These are phyloP conservation scores for Sympetrum striolatum DNA, from an alignment of 2,888 invertebrate genomes.

Conservation along the genomic window DNA sequence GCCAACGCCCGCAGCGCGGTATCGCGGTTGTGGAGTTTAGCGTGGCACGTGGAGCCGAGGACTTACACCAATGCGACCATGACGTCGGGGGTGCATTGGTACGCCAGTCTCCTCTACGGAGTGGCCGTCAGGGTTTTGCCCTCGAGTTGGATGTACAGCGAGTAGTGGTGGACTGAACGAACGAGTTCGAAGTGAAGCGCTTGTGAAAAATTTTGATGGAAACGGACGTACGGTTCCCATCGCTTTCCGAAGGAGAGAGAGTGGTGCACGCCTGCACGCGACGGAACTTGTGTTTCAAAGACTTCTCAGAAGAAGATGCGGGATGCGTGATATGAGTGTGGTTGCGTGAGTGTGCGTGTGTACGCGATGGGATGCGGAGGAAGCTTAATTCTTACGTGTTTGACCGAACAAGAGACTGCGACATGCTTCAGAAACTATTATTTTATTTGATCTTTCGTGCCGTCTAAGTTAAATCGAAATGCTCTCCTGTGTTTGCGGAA, in stretches of 20 bases:
- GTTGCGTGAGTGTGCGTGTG: background rate
- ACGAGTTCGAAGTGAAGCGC: background rate
- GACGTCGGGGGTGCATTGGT: slow-evolving; percentile 83
- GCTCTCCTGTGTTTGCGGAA: slow-evolving; percentile 30
- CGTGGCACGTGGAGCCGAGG: slow-evolving; percentile 55
- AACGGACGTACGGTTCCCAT: background rate
- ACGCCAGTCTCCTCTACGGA: slow-evolving; percentile 79
- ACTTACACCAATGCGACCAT: slow-evolving; percentile 47
- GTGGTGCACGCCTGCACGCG: background rate
- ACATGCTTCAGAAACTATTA: background rate
- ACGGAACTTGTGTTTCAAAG: background rate
- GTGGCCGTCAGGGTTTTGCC: slow-evolving; percentile 77
- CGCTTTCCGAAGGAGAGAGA: background rate
- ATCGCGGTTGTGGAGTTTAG: slow-evolving; percentile 56
- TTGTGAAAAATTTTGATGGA: background rate
- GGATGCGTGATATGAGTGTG: background rate
- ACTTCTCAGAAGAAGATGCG: background rate
- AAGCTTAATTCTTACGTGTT: background rate
- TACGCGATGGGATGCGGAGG: background rate
- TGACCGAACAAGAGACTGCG: background rate
- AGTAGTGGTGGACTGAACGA: background rate
- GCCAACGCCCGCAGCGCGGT: slow-evolving; percentile 56
- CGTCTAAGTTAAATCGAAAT: slow-evolving; percentile 23
- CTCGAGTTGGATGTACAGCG: slow-evolving; percentile 52
- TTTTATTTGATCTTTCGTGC: background rate